These are phyloP conservation scores for Saccopteryx leptura DNA, from an alignment of 2,113 vertebrate species.

Conservation along the genomic window DNA sequence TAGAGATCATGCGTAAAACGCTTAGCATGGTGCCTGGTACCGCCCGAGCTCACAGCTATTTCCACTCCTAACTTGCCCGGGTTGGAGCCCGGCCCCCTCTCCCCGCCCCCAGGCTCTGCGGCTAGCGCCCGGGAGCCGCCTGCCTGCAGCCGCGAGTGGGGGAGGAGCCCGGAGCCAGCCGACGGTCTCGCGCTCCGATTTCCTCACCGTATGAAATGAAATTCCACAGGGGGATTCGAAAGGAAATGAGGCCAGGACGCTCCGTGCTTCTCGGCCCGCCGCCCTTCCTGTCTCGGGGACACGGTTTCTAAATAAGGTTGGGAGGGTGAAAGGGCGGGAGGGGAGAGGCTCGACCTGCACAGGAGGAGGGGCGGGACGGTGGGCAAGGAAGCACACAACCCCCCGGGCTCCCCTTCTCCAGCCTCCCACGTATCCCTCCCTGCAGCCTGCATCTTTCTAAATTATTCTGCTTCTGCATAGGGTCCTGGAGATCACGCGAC, in stretches of 20 bases:
- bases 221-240: slow-evolving; percentile 83
- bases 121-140: slow-evolving; percentile 30
- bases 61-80: neutral
- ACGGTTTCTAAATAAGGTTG: slow-evolving; percentile 85
- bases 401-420: neutral
- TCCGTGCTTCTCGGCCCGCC: slow-evolving; percentile 84
- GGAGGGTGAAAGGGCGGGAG: slow-evolving; percentile 75
- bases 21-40: slow-evolving; percentile 61
- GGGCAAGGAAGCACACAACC: neutral
- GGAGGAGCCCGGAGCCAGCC: slow-evolving; percentile 65
- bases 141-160: neutral
- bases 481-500: neutral
- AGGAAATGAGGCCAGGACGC: slow-evolving; percentile 85
- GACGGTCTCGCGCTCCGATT: slow-evolving; percentile 74
- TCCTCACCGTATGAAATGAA: slow-evolving; percentile 81
- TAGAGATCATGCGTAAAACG: neutral
- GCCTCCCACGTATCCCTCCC: neutral
- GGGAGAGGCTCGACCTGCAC: slow-evolving; percentile 70
- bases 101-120: neutral
- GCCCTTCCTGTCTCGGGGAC: slow-evolving; percentile 85
- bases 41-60: neutral
- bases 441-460: neutral
- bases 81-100: slow-evolving; percentile 4
- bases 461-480: neutral
- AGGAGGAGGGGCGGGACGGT: neutral